These are phyloP conservation scores for Apamea monoglypha DNA, from an alignment of 2,888 invertebrate species.

Conservation along the genomic window DNA sequence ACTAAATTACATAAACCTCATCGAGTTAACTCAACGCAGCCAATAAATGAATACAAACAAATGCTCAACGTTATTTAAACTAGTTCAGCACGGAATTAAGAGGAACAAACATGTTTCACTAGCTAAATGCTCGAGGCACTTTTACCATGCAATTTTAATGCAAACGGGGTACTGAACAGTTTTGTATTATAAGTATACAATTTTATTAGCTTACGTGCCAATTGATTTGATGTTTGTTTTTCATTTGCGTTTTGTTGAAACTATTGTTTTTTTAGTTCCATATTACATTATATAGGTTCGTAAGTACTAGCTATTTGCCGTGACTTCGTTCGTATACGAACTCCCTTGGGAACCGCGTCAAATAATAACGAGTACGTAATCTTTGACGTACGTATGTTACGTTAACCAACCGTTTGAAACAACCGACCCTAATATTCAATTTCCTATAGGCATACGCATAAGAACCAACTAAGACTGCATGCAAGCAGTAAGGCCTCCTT, in stretches of 20 bases:
- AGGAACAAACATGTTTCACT: slow-evolving; percentile 65
- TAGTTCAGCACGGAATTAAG: slow-evolving; percentile 62
- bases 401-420: no score
- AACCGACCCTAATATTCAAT: background rate
- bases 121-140: slow-evolving; percentile 71
- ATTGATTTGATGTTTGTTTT: slow-evolving; percentile 50
- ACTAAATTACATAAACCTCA: slow-evolving; percentile 14
- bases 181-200: slow-evolving; percentile 33
- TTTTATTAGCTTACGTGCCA: slow-evolving; percentile 44
- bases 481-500: background rate
- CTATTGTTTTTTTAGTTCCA: background rate
- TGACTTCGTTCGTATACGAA: background rate
- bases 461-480: background rate
- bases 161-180: slow-evolving; percentile 64
- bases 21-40: slow-evolving; percentile 2
- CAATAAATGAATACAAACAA: slow-evolving; percentile 59
- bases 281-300: background rate
- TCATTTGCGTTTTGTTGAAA: slow-evolving; percentile 8
- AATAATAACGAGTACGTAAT: no score
- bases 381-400: no score
- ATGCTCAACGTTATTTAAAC: slow-evolving; percentile 46
- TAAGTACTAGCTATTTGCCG: background rate
- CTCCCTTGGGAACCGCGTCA: background rate
- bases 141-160: slow-evolving; percentile 66
- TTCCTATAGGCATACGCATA: background rate